These are phyloP conservation scores for Leiothrix lutea DNA, from an alignment of 2,113 vertebrate species.

Conservation along the genomic window DNA sequence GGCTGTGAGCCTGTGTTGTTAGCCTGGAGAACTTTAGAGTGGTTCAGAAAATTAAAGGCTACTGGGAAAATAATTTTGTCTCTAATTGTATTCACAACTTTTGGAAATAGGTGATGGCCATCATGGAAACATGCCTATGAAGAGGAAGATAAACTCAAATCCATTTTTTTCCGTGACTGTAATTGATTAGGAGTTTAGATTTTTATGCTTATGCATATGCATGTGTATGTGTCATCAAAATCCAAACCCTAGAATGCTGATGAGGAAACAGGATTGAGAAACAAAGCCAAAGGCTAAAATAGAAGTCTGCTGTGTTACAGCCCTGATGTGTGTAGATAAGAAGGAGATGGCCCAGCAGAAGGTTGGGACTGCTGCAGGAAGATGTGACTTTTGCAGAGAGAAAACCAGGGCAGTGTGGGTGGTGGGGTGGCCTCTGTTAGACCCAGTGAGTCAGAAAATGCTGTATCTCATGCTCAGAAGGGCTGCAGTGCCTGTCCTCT, in stretches of 20 bases:
- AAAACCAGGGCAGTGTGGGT: neutral
- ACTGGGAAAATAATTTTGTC: neutral
- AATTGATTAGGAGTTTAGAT: neutral
- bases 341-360: neutral
- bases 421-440: neutral
- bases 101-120: neutral
- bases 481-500: neutral
- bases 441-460: neutral
- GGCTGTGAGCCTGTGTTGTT: neutral
- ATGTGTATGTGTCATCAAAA: neutral
- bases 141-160: neutral
- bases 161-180: rapidly evolving
- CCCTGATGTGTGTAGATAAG: neutral
- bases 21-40: neutral
- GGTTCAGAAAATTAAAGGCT: neutral
- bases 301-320: neutral
- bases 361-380: neutral
- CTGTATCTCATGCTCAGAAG: neutral
- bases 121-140: neutral
- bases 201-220: neutral
- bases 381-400: neutral
- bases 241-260: neutral
- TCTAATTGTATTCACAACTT: neutral
- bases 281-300: neutral
- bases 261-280: neutral